A percentile compares a stretch with the other conserved stretches of the same genome.
phyloP scores from a whole-genome alignment of 2,113 vertebrate species.

The Aythya baeri region DNA sequence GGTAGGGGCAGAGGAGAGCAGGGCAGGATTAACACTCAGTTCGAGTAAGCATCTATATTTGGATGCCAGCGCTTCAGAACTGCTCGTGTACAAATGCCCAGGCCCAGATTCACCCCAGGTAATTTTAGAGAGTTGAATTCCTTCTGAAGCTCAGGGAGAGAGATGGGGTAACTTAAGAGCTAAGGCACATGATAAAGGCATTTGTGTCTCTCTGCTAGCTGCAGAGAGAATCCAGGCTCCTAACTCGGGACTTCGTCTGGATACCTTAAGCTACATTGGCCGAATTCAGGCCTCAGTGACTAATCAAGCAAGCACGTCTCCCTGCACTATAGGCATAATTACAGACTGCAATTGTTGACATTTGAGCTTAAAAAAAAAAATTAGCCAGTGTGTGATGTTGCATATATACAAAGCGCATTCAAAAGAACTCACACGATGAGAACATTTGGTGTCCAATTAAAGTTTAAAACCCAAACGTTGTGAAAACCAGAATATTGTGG shows the following conservation, averaged over 20 bases:
- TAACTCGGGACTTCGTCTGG: not conserved
- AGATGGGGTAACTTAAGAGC: not conserved
- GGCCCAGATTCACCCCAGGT: not conserved
- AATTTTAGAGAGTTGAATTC: not conserved
- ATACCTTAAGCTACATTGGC: not conserved
- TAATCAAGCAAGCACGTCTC: not conserved
- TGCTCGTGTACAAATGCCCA: not conserved
- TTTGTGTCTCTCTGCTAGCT: not conserved
- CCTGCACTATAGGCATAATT: not conserved
- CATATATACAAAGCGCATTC: not conserved
- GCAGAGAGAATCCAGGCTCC: not conserved
- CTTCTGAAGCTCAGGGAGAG: not conserved
- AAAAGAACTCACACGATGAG: not conserved
- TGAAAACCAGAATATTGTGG: not conserved
- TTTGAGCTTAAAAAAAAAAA: conserved; percentile 30
- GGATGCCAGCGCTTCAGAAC: not conserved
- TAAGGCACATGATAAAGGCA: conserved; percentile 9
- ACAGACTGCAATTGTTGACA: not conserved
- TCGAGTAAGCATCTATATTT: not conserved
- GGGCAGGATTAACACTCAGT: rapidly evolving
- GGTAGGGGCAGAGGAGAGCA: not conserved
- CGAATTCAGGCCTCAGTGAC: not conserved
- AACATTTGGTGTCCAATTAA: not conserved
- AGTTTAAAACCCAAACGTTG: not conserved
- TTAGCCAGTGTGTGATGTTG: not conserved